These are phyloP conservation scores for Actinia equina DNA, from an alignment of 64 coral and sea anemone species.

Conservation along the genomic window DNA sequence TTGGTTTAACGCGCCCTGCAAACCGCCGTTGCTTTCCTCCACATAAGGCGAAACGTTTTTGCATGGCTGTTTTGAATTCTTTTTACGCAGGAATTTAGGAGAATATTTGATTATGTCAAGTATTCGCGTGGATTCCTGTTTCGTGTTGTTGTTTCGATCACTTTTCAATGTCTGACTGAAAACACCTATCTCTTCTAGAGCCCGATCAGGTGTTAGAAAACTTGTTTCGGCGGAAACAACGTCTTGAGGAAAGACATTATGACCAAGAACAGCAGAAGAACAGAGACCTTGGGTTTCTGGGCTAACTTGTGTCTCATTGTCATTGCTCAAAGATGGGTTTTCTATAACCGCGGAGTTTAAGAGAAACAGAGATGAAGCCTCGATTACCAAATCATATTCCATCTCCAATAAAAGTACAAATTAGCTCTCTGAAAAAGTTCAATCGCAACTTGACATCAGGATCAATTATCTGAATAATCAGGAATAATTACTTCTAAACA, in stretches of 20 bases:
- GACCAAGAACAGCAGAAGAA: neutral
- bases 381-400: neutral
- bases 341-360: neutral
- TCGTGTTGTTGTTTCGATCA: neutral
- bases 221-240: neutral
- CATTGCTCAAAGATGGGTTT: neutral
- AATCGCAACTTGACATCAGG: neutral
- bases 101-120: slow-evolving; percentile 1
- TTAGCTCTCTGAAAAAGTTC: neutral
- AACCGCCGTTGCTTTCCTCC: neutral
- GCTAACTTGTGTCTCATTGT: neutral
- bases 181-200: neutral
- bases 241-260: neutral
- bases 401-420: neutral
- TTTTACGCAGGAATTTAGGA: neutral
- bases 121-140: neutral
- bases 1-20: neutral
- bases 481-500: neutral
- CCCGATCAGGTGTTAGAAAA: neutral
- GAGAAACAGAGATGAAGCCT: neutral
- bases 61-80: neutral
- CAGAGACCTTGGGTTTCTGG: neutral
- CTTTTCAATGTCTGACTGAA: neutral
- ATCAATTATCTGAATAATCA: neutral
- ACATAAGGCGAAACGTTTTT: neutral